Conservation (phyloP, 2,888 invertebrate genomes). For the Nezara viridula region DNA sequence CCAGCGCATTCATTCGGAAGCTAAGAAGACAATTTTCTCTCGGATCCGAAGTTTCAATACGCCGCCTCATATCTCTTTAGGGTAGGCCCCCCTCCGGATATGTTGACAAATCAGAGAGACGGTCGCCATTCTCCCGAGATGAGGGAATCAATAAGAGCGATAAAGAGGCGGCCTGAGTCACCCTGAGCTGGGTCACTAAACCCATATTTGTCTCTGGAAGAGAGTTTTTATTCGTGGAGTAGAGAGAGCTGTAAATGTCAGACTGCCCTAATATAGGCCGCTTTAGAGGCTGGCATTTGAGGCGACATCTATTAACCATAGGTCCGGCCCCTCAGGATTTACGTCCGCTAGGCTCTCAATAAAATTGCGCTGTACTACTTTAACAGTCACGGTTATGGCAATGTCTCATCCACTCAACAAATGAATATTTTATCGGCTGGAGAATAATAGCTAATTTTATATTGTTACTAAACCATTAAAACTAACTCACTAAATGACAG, state of each 20-base stretch:
- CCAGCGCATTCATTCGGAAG: conserved; percentile 47
- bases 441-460: background rate
- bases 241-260: conserved; percentile 34
- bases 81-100: conserved; percentile 43
- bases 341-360: conserved; percentile 12
- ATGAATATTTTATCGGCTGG: background rate
- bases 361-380: background rate
- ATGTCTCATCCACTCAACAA: conserved; percentile 2
- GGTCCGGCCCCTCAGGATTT: conserved; percentile 6
- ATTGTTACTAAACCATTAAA: too few relatives aligned
- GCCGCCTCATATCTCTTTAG: conserved; percentile 43
- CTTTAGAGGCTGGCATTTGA: conserved; percentile 44
- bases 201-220: conserved; percentile 17
- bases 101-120: conserved; percentile 45
- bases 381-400: background rate
- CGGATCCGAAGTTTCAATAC: conserved; percentile 35
- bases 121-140: conserved; percentile 1
- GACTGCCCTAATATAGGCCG: conserved; percentile 31
- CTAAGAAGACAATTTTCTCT: conserved; percentile 52
- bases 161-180: conserved; percentile 35
- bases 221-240: background rate
- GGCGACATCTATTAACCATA: conserved; percentile 46
- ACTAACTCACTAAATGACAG: too few relatives aligned
- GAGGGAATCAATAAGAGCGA: conserved; percentile 40
- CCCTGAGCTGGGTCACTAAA: conserved; percentile 20